phyloP scores from a whole-genome alignment of 2,888 invertebrate genomes.

The Dicycla oo region DNA sequence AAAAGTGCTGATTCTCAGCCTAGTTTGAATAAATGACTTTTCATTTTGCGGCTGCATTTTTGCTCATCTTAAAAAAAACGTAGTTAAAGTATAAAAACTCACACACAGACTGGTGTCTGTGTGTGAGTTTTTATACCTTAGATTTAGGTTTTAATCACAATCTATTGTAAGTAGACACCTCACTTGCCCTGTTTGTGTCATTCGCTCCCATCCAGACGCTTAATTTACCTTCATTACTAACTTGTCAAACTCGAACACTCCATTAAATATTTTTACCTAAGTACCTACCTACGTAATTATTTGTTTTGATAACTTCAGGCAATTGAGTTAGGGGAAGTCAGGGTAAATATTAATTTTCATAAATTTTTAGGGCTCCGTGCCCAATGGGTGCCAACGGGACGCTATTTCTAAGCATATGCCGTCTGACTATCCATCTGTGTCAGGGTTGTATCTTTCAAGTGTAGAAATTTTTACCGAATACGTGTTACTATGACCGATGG shows the following conservation, averaged over 20 bases:
- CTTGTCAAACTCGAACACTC: conserved; percentile 53
- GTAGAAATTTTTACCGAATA: neutral
- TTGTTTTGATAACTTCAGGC: conserved; percentile 18
- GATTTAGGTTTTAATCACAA: too few species aligned
- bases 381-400: neutral
- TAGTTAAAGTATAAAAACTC: neutral
- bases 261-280: conserved; percentile 34
- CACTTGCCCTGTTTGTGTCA: conserved; percentile 24
- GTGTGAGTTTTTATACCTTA: too few species aligned
- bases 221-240: conserved; percentile 55
- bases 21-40: too few species aligned
- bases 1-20: too few species aligned
- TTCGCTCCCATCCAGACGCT: conserved; percentile 12
- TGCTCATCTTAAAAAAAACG: too few species aligned
- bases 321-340: conserved; percentile 25
- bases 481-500: neutral
- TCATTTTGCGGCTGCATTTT: too few species aligned
- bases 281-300: conserved; percentile 9
- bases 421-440: neutral
- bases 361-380: neutral
- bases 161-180: conserved; percentile 14
- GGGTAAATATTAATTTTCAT: neutral
- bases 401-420: neutral
- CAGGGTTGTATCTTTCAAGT: neutral
- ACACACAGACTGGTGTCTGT: neutral